These are phyloP conservation scores for Chalcosyrphus nemorum DNA, from an alignment of 2,888 invertebrate species.

Conservation along the genomic window DNA sequence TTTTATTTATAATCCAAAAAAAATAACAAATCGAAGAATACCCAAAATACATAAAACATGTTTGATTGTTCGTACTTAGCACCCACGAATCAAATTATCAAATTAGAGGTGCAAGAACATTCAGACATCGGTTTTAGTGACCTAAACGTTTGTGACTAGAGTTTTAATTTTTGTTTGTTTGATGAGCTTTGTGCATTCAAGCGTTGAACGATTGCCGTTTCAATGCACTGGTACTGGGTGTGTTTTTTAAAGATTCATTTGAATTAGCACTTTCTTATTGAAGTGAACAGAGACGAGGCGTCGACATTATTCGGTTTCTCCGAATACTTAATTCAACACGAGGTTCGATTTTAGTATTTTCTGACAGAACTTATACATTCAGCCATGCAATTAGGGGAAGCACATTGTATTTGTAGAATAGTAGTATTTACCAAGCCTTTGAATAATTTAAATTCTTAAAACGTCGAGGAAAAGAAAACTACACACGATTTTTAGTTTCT, in stretches of 20 bases:
- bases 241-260: not conserved
- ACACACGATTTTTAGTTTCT: not conserved
- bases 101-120: conserved; percentile 52
- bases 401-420: not conserved
- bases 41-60: conserved; percentile 33
- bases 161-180: conserved; percentile 20
- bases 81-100: conserved; percentile 30
- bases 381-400: not conserved
- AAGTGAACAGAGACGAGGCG: not conserved
- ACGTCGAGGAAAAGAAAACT: not conserved
- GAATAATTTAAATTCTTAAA: not conserved
- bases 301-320: no score
- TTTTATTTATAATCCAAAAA: not conserved
- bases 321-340: not conserved
- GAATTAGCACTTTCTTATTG: not conserved
- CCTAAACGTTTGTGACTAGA: conserved; percentile 38
- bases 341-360: not conserved
- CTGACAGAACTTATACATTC: not conserved
- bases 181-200: not conserved
- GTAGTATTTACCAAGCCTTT: not conserved
- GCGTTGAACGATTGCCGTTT: not conserved
- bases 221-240: not conserved
- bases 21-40: conserved; percentile 1
- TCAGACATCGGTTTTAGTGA: conserved; percentile 7
- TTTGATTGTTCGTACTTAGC: conserved; percentile 3